Base-by-base conservation (phyloP, 2,797 vertebrate genomes). In the Sebastes taczanowskii region DNA sequence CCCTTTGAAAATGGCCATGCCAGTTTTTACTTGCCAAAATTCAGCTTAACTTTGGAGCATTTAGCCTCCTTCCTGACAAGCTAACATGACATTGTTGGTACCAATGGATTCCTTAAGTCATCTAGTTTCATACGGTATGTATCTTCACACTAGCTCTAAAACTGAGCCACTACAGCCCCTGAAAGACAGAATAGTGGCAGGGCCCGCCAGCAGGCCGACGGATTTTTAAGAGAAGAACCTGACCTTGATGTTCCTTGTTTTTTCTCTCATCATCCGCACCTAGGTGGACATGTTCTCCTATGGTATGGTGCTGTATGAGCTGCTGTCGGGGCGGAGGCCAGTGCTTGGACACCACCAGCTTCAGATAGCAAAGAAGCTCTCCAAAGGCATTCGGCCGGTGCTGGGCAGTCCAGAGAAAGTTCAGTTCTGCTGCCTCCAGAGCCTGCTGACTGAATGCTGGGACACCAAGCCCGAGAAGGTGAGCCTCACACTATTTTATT, bases 241-340 rank as follows among this genome's bases (percentile, higher is more conserved):
- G 58, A 69, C 46, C 53, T 30, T n/a, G 6, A 27, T 56, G 2
- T 14, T 29, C 46, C n/a, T 22, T 38, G 11, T 77, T 69, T 7
- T 61, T n/a, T 35, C 16, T 66, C 6, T 42, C 13, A 3, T 46
- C 70, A 16, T 65, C 25, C 2, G 42, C 4, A 2, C 6, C 49
- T 81, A 38, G 98, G 98, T 99, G 42, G 98, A 99, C 89, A 97
- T 99, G 97, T 99, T 99, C 92, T 99, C 98, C 1, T 99, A 97
- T 0, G 98, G 98, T 0, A 99, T 99, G 98, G 97, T 99, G 55
- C 92, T 99, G 2, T 99, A 98, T 0, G 98, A 99, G 92, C 88
- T 99, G 74, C 92, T 99, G 59, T 97, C 98, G 0, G 98, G 98
- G 2, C 96, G 95, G 61, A 89, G 98, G 55, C 98, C 98, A 0